phyloP scores from a whole-genome alignment of 1,140 invertebrate genomes.

The Solenopsis fugax region DNA sequence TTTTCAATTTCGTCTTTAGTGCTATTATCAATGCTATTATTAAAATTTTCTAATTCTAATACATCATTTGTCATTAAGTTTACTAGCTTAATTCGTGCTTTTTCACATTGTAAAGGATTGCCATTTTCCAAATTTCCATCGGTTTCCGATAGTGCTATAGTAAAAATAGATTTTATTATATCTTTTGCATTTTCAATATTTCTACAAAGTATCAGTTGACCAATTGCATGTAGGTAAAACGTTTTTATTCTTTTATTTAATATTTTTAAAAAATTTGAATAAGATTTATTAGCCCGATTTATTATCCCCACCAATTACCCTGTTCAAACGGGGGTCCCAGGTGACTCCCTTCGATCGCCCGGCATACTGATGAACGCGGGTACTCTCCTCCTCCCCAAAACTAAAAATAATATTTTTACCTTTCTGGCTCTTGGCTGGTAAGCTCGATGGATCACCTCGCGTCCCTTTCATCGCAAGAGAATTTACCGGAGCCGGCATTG shows the following conservation, averaged over 20 bases:
- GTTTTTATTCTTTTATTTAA: conserved; percentile 28
- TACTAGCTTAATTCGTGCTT: not conserved
- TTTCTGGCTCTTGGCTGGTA: too few relatives aligned
- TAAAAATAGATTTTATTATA: conserved; percentile 11
- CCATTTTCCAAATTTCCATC: not conserved
- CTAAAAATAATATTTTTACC: too few relatives aligned
- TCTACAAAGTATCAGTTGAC: not conserved
- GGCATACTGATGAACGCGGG: too few relatives aligned
- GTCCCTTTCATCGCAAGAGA: too few relatives aligned
- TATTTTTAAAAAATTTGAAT: not conserved
- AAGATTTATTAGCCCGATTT: too few relatives aligned
- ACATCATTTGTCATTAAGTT: not conserved
- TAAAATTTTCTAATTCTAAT: not conserved
- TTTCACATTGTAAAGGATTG: not conserved
- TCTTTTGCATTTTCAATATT: not conserved
- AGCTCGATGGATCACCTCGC: too few relatives aligned
- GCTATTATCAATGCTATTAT: not conserved
- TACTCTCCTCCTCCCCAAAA: too few relatives aligned
- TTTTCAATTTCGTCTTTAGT: not conserved
- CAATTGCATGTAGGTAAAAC: not conserved
- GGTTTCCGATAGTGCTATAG: conserved; percentile 2
- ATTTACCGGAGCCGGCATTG: too few relatives aligned
- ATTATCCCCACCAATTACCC: too few relatives aligned
- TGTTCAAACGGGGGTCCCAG: too few relatives aligned
- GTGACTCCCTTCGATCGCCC: too few relatives aligned